Base-by-base conservation (phyloP, 2,888 invertebrate species). In the Pherbina coryleti region DNA sequence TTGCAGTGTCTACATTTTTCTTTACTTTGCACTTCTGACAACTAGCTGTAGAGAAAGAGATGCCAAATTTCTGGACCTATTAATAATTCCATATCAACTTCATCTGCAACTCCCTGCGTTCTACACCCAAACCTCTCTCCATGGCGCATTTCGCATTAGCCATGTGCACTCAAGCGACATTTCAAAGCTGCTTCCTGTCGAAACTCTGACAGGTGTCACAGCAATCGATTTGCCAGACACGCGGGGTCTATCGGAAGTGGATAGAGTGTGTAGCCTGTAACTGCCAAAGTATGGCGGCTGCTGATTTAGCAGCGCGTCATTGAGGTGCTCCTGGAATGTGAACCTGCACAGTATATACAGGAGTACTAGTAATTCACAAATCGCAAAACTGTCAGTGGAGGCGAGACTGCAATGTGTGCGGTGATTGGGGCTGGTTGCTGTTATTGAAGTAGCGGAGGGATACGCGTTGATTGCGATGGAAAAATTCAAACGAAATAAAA, bases 101-200 rank as follows among this genome's bases (percentile, higher is more conserved):
- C 66, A 9, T 7, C 17, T 17, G 28, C 57, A 28, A 19, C 28
- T 49, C 5, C 19, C 25, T n/a, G n/a, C 44, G 25, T 25, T 5
- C 17, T 49, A 25, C 3, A 2, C 72, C 22, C 11, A 60, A 3
- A 19, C 3, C 14, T 19, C 49, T 17, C 74, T 49, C 19, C 14
- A 53, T 22, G 34, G 31, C 31, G 19, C 53, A 55, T 34, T 62
- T 67, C 60, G 17, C 70, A 67, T 37, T 62, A n/a, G 51, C 70
- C 51, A 31, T 76, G 75, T 67, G 64, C 76, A 76, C 60, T 70
- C 76, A 70, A 70, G 70, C 76, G 76, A 76, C 76, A 76, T 70
- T 76, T 70, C 76, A 76, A 76, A 76, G 76, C 70, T 76, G 76
- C 31, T 70, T 76, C 70, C 76, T 76, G 76, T 76, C 76, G 76